These are phyloP conservation scores for Platorchestia sp. DNA, from an alignment of 1,140 invertebrate genomes.

Conservation along the genomic window DNA sequence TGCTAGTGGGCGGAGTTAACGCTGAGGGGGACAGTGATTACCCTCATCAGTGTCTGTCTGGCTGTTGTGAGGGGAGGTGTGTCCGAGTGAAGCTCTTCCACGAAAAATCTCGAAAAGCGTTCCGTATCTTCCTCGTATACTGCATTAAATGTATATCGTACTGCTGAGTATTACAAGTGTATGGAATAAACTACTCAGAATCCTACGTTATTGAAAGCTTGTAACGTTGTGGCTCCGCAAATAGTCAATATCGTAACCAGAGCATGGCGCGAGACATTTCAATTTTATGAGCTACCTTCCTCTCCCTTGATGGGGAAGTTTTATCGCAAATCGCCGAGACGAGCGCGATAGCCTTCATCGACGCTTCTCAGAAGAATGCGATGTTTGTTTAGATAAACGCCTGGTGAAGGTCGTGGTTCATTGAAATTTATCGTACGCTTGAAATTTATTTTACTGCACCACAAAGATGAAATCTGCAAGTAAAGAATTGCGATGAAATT, in stretches of 20 bases:
- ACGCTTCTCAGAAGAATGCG: not conserved
- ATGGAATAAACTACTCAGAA: not conserved
- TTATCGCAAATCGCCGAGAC: not conserved
- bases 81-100: not conserved
- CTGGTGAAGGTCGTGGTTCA: not conserved
- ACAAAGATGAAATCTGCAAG: not conserved
- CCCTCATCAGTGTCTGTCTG: slow-evolving; percentile 27
- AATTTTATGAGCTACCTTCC: slow-evolving; percentile 24
- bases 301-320: not conserved
- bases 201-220: not conserved
- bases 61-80: slow-evolving; percentile 20
- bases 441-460: not conserved
- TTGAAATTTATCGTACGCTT: slow-evolving; percentile 1
- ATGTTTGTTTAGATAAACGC: not conserved
- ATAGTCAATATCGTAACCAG: slow-evolving; percentile 11
- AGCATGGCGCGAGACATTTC: slow-evolving; percentile 1
- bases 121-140: not conserved
- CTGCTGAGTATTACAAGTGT: not conserved
- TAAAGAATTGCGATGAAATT: not conserved
- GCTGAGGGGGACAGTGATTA: not conserved
- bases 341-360: not conserved
- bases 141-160: not conserved
- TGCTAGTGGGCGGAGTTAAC: not conserved
- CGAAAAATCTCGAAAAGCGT: not conserved
- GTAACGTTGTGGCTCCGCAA: not conserved